Base-by-base conservation (phyloP, 2,888 invertebrate genomes). In the Idaea dimidiata region DNA sequence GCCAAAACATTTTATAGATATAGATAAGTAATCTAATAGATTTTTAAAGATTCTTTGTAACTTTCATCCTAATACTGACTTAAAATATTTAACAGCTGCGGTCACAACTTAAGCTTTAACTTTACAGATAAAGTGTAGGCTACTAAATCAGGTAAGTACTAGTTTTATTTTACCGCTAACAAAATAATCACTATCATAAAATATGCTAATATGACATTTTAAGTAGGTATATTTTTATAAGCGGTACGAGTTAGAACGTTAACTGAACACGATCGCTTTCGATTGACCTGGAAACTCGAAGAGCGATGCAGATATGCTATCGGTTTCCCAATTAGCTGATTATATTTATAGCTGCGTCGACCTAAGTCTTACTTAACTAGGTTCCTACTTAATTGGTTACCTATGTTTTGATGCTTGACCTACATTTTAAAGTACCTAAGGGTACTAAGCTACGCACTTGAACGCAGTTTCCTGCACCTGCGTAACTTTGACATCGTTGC, bases 251-350 rank as follows among this genome's bases (percentile, higher is more conserved):
- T 43, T 14, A 14, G 43, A 43, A 14, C 14, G 10, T 43, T 14
- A 43, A 43, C 43, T 43, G 14, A 43, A 43, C 43, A 17, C 56
- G 18, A 17, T 56, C 56, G 18, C 56, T 56, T 56, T 56, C 56
- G 43, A 18, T 56, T 56, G 56, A 18, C 56, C 56, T 63, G 57
- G 57, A 63, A 62, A 61, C 59, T 62, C 60, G 58, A 66, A 68
- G 62, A 60, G 54, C 57, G 56, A 58, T 59, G 16, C 17, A 56
- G 62, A 56, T 17, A 66, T 59, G 59, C 17, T 17, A 60, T 61
- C 56, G 58, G 53, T 60, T 61, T 17, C 60, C 62, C 62, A 59
- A 66, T 64, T 64, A 66, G 62, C 33, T 33, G 62, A 60, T 63
- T 63, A 32, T 62, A 62, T 64, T 66, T 64, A 64, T 66, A 57